Evolutionary conservation across 2,888 invertebrate species (phyloP), one percentile per base, ranked within the genome.

Genomic region (Panorpa germanica): DNA sequence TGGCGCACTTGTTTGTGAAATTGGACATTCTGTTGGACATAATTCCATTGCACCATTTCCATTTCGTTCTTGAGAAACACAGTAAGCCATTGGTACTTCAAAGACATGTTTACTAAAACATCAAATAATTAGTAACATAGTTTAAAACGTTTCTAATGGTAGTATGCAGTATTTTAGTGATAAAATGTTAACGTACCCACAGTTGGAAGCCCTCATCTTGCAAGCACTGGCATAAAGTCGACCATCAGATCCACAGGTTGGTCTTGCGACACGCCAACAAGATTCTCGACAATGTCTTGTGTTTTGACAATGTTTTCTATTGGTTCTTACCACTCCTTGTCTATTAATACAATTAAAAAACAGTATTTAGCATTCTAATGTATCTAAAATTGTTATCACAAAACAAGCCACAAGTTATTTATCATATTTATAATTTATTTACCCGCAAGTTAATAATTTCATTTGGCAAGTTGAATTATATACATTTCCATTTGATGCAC

Each of bases 391-490:
- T n/a, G n/a, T n/a, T n/a, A n/a, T n/a, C n/a, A n/a, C n/a, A n/a
- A n/a, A n/a, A n/a, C n/a, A n/a, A n/a, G n/a, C n/a, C n/a, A n/a
- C n/a, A n/a, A n/a, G n/a, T n/a, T n/a, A n/a, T n/a, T n/a, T n/a
- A n/a, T n/a, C n/a, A n/a, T n/a, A n/a, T n/a, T n/a, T n/a, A n/a
- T n/a, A n/a, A n/a, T n/a, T n/a, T n/a, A 41, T 65, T 56, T 54
- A 81, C 66, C 83, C 81, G 56, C 93, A 93, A 27, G 88, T 88
- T 15, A 80, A 63, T 35, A 81, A 61, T 46, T 83, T 82, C 90
- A 93, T 86, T 47, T 83, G 82, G 46, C 93, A 93, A 3, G 86
- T 85, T 43, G 75, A 90, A 46, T 80, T 78, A 60, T 91, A 91
- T 1, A 88, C 88, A 45, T 83, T 83, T 17, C 82, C 88, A 46